These are phyloP conservation scores for Eudemis profundana DNA, from an alignment of 2,888 invertebrate species.

Conservation along the genomic window DNA sequence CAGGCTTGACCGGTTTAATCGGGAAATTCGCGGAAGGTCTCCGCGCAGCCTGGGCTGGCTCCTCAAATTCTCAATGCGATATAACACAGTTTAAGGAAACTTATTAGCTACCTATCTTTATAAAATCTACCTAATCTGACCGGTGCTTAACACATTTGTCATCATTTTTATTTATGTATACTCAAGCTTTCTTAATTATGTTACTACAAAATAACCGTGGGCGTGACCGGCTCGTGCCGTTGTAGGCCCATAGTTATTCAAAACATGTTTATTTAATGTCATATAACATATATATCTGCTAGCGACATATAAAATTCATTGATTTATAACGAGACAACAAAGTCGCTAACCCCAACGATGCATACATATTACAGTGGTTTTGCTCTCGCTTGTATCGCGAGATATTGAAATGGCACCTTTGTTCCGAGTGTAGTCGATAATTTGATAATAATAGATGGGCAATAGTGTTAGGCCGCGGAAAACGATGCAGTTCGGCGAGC, in stretches of 20 bases:
- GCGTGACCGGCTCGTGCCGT: slow-evolving; percentile 21
- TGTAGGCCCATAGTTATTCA: slow-evolving; percentile 35
- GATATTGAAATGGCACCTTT: slow-evolving; percentile 46
- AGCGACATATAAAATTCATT: slow-evolving; percentile 18
- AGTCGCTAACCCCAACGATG: slow-evolving; percentile 12
- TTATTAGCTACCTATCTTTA: slow-evolving; percentile 1
- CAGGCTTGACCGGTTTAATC: slow-evolving; percentile 71
- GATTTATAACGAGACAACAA: slow-evolving; percentile 2
- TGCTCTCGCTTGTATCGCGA: slow-evolving; percentile 19
- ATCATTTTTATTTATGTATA: slow-evolving; percentile 10
- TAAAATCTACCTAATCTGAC: not conserved
- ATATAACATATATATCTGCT: slow-evolving; percentile 35
- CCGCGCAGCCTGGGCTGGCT: slow-evolving; percentile 47
- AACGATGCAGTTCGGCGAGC: slow-evolving; percentile 70
- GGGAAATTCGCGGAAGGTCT: slow-evolving; percentile 77
- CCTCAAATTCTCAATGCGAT: slow-evolving; percentile 42
- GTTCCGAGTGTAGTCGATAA: slow-evolving; percentile 65
- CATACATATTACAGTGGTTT: slow-evolving; percentile 13
- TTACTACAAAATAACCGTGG: slow-evolving; percentile 20
- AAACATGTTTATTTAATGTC: slow-evolving; percentile 37
- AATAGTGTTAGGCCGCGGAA: slow-evolving; percentile 65
- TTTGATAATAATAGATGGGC: slow-evolving; percentile 73
- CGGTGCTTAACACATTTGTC: not conserved
- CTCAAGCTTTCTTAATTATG: slow-evolving; percentile 7
- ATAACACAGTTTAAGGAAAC: slow-evolving; percentile 3